Conservation (phyloP, 2,797 vertebrate genomes). For the Sphaeramia orbicularis region DNA sequence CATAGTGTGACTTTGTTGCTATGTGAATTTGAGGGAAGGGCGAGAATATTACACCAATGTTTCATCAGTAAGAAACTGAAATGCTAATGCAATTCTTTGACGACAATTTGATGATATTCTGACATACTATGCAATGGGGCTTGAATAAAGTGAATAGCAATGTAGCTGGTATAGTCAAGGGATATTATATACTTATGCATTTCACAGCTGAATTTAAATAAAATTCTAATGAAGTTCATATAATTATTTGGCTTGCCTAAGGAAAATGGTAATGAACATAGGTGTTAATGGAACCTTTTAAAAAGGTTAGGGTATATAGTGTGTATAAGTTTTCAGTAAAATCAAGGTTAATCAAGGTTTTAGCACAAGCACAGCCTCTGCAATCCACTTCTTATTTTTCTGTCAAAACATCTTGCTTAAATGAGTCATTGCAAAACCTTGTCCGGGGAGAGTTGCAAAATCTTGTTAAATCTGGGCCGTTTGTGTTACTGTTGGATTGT, state of each 20-base stretch:
- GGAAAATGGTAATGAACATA: not conserved
- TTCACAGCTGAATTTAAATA: not conserved
- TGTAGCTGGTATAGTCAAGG: not conserved
- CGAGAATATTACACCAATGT: slow-evolving; percentile 54
- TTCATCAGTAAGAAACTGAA: slow-evolving; percentile 70
- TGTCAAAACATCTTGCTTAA: slow-evolving; percentile 62
- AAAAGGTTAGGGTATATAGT: not conserved
- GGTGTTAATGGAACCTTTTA: not conserved
- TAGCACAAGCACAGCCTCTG: not conserved
- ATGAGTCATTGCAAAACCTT: slow-evolving; percentile 54
- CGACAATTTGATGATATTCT: slow-evolving; percentile 11
- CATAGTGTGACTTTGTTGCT: slow-evolving; percentile 61
- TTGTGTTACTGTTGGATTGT: slow-evolving; percentile 23
- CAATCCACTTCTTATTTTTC: slow-evolving; percentile 26
- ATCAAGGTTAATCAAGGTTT: not conserved
- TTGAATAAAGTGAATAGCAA: slow-evolving; percentile 9
- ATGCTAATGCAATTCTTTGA: slow-evolving; percentile 31
- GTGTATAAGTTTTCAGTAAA: not conserved
- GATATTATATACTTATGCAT: not conserved
- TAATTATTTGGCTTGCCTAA: not conserved
- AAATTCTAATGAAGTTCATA: not conserved
- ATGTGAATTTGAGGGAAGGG: slow-evolving; percentile 33
- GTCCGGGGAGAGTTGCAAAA: slow-evolving; percentile 54
- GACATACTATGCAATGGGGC: slow-evolving; percentile 18
- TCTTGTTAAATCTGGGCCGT: slow-evolving; percentile 50